Conservation (phyloP, 2,888 invertebrate species). For the Mythimna lalbum region DNA sequence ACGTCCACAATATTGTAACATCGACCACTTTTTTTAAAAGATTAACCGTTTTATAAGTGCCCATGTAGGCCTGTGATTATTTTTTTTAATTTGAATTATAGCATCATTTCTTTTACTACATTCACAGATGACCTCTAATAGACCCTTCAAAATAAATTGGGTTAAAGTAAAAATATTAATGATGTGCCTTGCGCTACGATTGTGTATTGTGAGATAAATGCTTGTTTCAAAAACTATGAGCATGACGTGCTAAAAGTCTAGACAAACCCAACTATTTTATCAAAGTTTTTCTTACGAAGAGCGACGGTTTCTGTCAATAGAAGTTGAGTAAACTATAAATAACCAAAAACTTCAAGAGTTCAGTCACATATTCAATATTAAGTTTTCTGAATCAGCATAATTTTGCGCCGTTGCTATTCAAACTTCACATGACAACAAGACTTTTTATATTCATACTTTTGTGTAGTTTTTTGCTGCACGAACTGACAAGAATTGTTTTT, state of each 20-base stretch:
- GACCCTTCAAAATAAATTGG: not conserved
- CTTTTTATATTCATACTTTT: conserved; percentile 11
- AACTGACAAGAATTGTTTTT: not conserved
- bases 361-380: conserved; percentile 21
- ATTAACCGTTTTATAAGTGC: too few relatives aligned
- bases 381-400: conserved; percentile 32
- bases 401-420: conserved; percentile 26
- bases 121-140: too few relatives aligned
- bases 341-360: conserved; percentile 1
- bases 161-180: not conserved
- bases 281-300: conserved; percentile 24
- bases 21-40: too few relatives aligned
- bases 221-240: not conserved
- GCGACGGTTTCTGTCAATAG: conserved; percentile 25
- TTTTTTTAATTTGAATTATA: too few relatives aligned
- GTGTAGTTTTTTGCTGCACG: conserved; percentile 22
- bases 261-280: not conserved
- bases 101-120: not conserved
- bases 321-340: conserved; percentile 22
- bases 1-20: too few relatives aligned
- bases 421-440: conserved; percentile 32
- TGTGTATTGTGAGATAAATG: not conserved
- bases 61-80: too few relatives aligned
- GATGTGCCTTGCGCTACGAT: not conserved
- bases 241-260: conserved; percentile 5